phyloP scores from a whole-genome alignment of 1,140 invertebrate genomes.

The Yoshiicerus persimilis region DNA sequence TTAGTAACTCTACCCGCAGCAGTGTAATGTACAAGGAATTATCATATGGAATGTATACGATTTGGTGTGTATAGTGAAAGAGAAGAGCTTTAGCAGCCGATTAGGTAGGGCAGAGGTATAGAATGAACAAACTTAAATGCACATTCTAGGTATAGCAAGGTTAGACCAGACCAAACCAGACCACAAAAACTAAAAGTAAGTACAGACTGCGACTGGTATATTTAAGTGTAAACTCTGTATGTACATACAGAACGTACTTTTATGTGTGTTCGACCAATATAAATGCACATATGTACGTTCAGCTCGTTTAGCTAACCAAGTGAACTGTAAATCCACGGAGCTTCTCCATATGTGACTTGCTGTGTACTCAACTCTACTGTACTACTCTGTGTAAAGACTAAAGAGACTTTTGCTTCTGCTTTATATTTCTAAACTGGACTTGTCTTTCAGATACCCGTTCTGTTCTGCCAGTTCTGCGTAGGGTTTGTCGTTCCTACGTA shows the following conservation, averaged over 20 bases:
- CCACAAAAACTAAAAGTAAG: neutral
- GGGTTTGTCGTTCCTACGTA: no score
- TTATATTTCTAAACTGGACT: no score
- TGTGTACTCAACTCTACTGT: no score
- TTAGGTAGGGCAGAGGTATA: neutral
- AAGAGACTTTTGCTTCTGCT: no score
- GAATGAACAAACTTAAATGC: neutral
- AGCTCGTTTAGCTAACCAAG: neutral
- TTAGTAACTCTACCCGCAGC: no score
- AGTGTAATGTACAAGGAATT: no score
- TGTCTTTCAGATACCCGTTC: neutral
- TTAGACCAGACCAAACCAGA: neutral
- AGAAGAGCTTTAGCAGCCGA: no score
- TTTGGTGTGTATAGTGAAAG: no score
- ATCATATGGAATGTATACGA: no score
- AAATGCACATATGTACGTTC: neutral
- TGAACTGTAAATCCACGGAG: neutral
- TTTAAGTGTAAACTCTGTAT: neutral
- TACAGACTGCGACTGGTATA: neutral
- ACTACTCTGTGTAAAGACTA: no score
- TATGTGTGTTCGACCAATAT: neutral
- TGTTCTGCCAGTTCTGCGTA: neutral
- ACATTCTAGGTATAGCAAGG: neutral
- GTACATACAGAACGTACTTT: neutral
- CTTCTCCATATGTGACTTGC: neutral